Conservation (phyloP, 2,888 invertebrate genomes). For the Steinernema hermaphroditum region DNA sequence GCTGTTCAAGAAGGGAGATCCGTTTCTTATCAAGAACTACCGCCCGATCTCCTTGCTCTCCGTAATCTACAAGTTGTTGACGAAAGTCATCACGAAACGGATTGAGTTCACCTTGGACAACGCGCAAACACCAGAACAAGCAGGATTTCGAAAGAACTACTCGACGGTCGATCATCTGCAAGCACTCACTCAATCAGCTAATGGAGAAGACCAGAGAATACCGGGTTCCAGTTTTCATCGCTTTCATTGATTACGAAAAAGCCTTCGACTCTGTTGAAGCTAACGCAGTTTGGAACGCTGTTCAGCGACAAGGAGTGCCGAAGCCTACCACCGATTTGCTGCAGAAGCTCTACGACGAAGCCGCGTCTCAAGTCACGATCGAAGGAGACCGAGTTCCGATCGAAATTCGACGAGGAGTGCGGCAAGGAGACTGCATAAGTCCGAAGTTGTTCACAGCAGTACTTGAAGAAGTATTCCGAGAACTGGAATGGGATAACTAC, state of each 20-base stretch:
- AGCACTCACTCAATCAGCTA: conserved; percentile 24
- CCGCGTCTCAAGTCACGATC: too few species aligned
- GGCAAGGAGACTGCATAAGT: too few species aligned
- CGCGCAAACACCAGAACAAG: conserved; percentile 26
- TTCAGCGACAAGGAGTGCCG: too few species aligned
- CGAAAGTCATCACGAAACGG: conserved; percentile 6
- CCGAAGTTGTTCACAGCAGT: too few species aligned
- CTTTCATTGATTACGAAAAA: conserved; percentile 37
- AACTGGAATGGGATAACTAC: too few species aligned
- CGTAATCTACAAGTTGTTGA: conserved; percentile 6
- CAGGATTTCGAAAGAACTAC: conserved; percentile 28
- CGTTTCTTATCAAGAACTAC: conserved; percentile 34
- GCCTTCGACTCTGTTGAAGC: conserved; percentile 37
- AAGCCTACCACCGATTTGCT: too few species aligned
- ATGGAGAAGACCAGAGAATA: conserved; percentile 28
- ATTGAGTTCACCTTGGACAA: background rate
- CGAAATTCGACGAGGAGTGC: too few species aligned
- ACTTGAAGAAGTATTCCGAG: too few species aligned
- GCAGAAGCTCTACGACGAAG: too few species aligned
- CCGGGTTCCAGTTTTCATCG: conserved; percentile 29
- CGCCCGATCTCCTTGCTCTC: conserved; percentile 37
- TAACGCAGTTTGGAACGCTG: conserved; percentile 26
- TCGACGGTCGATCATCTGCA: conserved; percentile 34
- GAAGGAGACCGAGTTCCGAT: too few species aligned
- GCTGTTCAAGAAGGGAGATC: conserved; percentile 37